Evolutionary conservation across 2,797 vertebrate species (phyloP).

Genomic region (Limnodromus scolopaceus): DNA sequence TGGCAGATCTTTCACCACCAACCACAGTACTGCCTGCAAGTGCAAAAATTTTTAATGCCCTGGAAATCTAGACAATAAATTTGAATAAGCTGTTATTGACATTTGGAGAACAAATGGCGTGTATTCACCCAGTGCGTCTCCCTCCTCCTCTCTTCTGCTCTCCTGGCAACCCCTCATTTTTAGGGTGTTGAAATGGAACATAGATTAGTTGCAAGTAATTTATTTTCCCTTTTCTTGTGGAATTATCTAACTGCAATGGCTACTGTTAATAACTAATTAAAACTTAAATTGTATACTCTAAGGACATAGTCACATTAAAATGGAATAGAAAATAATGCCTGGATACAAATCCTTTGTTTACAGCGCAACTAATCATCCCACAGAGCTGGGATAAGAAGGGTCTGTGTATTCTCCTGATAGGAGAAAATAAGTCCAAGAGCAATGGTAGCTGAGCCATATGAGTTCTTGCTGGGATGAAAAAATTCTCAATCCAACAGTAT

Average conservation of each 20-base stretch:
- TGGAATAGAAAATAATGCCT: slow-evolving; percentile 2
- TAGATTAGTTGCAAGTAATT: slow-evolving; percentile 8
- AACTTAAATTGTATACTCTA: neutral
- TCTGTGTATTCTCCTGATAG: neutral
- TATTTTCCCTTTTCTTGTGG: neutral
- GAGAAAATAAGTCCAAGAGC: neutral
- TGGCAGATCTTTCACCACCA: neutral
- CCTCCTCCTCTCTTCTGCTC: neutral
- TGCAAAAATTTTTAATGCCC: neutral
- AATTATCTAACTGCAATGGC: neutral
- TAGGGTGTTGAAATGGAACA: neutral
- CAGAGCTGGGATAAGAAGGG: neutral
- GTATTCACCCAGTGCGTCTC: neutral
- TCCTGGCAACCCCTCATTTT: neutral
- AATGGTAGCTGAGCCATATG: neutral
- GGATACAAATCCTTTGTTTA: neutral
- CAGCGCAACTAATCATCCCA: neutral
- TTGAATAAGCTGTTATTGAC: neutral
- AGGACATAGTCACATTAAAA: neutral
- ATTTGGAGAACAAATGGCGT: neutral
- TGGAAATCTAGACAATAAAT: neutral
- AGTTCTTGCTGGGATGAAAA: neutral
- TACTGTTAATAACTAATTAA: slow-evolving; percentile 25
- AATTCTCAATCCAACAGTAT: neutral
- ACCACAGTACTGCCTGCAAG: neutral